A percentile compares a stretch with the other conserved stretches of the same genome.
These are phyloP conservation scores for Erpobdella octoculata DNA, from an alignment of 2,888 invertebrate genomes.

Conservation along the genomic window DNA sequence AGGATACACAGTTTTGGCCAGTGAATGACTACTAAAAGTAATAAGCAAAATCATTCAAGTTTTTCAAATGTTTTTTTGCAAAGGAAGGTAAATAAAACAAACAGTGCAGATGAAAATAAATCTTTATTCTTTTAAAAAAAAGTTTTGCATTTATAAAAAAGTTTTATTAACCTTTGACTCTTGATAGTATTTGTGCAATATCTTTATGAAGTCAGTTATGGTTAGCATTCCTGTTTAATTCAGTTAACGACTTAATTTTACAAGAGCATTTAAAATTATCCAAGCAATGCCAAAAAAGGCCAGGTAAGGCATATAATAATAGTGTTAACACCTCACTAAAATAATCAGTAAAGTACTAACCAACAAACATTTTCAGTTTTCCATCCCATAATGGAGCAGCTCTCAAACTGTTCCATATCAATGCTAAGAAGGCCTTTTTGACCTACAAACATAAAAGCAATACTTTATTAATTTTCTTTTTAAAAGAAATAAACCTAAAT, in stretches of 20 bases:
- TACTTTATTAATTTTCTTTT: neutral
- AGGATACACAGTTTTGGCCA: no score
- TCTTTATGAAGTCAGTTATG: constrained; percentile 97
- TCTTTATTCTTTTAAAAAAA: no score
- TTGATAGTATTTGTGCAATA: constrained; percentile 84
- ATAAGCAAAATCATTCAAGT: neutral
- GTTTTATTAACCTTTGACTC: constrained; percentile 16
- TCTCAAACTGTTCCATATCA: constrained; percentile 95
- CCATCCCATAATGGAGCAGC: constrained; percentile 97
- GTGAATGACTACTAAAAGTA: neutral
- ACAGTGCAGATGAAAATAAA: no score
- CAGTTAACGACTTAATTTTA: no score
- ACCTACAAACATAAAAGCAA: constrained; percentile 53
- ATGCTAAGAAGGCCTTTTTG: constrained; percentile 81
- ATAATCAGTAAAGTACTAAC: constrained; percentile 49
- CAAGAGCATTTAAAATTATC: neutral
- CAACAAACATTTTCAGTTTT: constrained; percentile 80
- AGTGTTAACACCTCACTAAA: no score
- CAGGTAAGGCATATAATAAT: no score
- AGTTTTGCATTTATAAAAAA: neutral
- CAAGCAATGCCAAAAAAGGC: constrained; percentile 1
- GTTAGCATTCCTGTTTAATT: constrained; percentile 71
- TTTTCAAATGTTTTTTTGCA: neutral
- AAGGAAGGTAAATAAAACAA: no score
- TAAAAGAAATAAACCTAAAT: no score